A percentile compares a stretch with the other conserved stretches of the same genome.
Conservation (phyloP, 2,113 vertebrate species). For the Catharus bicknelli region DNA sequence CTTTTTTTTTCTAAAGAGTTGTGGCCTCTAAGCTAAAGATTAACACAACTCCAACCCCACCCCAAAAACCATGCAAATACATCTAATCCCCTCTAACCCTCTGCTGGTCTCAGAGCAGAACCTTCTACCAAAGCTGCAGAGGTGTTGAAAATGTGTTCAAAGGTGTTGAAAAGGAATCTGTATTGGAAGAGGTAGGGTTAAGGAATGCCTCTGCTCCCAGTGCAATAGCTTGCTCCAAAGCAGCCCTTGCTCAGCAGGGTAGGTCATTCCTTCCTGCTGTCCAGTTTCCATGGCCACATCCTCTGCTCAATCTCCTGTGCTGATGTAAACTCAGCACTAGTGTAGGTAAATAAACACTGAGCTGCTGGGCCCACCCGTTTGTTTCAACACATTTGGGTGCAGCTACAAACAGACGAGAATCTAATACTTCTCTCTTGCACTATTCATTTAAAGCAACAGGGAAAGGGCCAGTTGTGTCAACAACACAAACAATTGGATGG, state of each 20-base stretch:
- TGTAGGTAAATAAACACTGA: background rate
- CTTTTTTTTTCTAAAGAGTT: background rate
- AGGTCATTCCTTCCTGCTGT: background rate
- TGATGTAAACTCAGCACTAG: background rate
- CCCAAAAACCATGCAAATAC: background rate
- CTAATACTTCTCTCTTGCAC: accelerated
- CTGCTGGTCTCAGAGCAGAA: background rate
- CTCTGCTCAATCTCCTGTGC: background rate
- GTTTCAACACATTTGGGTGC: background rate
- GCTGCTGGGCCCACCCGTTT: background rate
- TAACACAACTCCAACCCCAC: background rate
- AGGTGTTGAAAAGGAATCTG: background rate
- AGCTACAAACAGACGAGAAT: background rate
- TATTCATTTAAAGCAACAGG: background rate
- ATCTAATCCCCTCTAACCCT: background rate
- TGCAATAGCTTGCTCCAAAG: accelerated
- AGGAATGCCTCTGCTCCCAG: background rate
- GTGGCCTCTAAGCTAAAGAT: background rate
- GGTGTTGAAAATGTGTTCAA: background rate
- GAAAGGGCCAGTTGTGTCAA: background rate
- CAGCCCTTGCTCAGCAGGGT: background rate
- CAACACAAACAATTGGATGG: background rate
- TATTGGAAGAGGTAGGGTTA: background rate
- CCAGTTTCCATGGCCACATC: background rate
- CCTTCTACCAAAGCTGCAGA: background rate